A percentile compares a stretch with the other conserved stretches of the same genome.
These are phyloP conservation scores for Pandemis cinnamomeana DNA, from an alignment of 2,888 invertebrate genomes.

Conservation along the genomic window DNA sequence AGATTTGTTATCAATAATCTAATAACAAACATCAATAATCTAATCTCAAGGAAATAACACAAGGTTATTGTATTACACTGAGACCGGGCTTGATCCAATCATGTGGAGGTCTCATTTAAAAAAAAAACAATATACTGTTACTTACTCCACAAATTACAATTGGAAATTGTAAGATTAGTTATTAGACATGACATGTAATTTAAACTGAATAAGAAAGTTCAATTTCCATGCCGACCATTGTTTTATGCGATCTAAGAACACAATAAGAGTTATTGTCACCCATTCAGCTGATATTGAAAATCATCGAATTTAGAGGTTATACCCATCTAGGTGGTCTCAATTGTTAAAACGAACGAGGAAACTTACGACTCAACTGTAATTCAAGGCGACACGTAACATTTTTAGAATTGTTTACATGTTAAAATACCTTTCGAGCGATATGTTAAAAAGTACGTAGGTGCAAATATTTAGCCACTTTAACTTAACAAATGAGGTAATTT, in stretches of 20 bases:
- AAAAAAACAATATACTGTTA: not conserved
- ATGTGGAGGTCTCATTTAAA: not conserved
- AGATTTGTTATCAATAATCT: conserved; percentile 3
- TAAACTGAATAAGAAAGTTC: not conserved
- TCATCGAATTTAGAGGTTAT: conserved; percentile 37
- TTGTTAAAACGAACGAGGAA: conserved; percentile 7
- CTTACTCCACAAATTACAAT: not conserved
- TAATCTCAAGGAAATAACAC: conserved; percentile 12
- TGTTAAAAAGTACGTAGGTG: conserved; percentile 22
- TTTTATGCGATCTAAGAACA: not conserved
- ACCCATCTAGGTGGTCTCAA: conserved; percentile 10
- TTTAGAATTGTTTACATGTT: conserved; percentile 31
- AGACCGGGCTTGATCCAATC: not conserved
- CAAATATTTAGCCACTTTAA: conserved; percentile 15
- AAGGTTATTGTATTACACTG: conserved; percentile 5
- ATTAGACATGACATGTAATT: not conserved
- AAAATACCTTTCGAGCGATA: conserved; percentile 27
- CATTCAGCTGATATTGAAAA: conserved; percentile 34
- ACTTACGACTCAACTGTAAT: conserved; percentile 24
- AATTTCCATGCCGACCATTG: not conserved
- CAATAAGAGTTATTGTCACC: conserved; percentile 14
- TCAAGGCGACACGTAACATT: conserved; percentile 20
- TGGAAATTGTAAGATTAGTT: not conserved
- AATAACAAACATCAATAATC: conserved; percentile 9
- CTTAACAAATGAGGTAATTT: not conserved